Base-by-base conservation (phyloP, 1,140 invertebrate genomes). In the Sipha flava region DNA sequence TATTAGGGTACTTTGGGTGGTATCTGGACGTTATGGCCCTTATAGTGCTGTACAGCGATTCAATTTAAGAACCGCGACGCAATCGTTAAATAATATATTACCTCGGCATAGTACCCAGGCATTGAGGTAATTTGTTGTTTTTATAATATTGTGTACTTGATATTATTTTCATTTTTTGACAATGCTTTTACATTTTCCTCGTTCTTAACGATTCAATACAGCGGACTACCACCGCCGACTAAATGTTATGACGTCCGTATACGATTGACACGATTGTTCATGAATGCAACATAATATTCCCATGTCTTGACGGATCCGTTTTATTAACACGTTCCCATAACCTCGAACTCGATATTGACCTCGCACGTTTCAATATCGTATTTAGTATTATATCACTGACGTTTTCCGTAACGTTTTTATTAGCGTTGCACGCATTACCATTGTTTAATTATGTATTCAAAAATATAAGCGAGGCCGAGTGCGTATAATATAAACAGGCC, bases 11-110 rank as follows among this genome's bases (percentile, higher is more conserved):
- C 62, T 40, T 43, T 47, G 23, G 2, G 16, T 6, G 9, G 26
- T 66, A 43, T 70, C 66, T 70, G 66, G 66, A 70, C 66, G 23
- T 70, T 70, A 70, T 47, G 66, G 40, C 43, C 23, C 64, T 40
- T 12, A 16, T 10, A 3, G 31, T 34, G 7, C 21, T 1, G 10
- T 6, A 31, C 21, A 12, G 16, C 37, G 23, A 31, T 45, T 43
- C 40, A 31, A 70, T 66, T 43, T 66, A 66, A 66, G 10, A 66
- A 43, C 64, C 21, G 23, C 40, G 6, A 26, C 18, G 3, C 21
- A 16, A 18, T 62, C 21, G 59, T 64, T 10, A 40, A 64, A 64
- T 64, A 40, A 21, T 40, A 16, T n/a, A n/a, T n/a, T n/a, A n/a
- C n/a, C n/a, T n/a, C n/a, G n/a, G n/a, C n/a, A n/a, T n/a, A n/a